phyloP scores from a whole-genome alignment of 2,888 invertebrate species.

The Clivina fossor region DNA sequence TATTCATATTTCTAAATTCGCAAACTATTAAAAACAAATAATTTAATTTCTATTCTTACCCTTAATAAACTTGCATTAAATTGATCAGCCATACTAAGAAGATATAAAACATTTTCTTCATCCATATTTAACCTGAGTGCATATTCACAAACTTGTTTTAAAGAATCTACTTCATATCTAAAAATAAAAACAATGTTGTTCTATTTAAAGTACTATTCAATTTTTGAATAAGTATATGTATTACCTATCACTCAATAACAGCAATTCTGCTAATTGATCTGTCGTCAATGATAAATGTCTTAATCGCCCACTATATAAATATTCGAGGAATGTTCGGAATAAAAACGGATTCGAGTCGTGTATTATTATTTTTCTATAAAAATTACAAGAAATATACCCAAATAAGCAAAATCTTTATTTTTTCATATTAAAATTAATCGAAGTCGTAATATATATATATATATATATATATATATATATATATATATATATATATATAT shows the following conservation, averaged over 20 bases:
- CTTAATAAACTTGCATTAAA: slow-evolving; percentile 61
- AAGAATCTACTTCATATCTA: slow-evolving; percentile 60
- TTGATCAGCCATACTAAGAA: slow-evolving; percentile 67
- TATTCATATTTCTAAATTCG: too few species aligned
- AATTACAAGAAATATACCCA: too few species aligned
- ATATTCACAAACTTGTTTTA: slow-evolving; percentile 66
- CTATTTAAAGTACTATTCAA: not conserved
- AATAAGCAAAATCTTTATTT: too few species aligned
- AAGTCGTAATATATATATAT: too few species aligned
- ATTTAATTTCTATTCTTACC: slow-evolving; percentile 48
- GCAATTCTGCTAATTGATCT: slow-evolving; percentile 64
- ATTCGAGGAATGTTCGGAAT: slow-evolving; percentile 64
- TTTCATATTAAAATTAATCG: too few species aligned
- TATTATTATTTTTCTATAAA: slow-evolving; percentile 64
- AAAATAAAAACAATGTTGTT: not conserved
- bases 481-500: too few species aligned
- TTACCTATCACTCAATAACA: slow-evolving; percentile 62
- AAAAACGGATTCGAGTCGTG: slow-evolving; percentile 65
- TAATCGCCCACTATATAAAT: slow-evolving; percentile 65
- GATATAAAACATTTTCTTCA: slow-evolving; percentile 62
- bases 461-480: too few species aligned
- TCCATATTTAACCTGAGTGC: slow-evolving; percentile 62
- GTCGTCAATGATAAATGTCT: slow-evolving; percentile 52
- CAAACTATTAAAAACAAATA: not conserved
- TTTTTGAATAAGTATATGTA: not conserved